Percentiles rank a stretch among this genome's conserved stretches.
These are phyloP conservation scores for Poecilia latipinna DNA, from an alignment of 2,113 vertebrate species.

Conservation along the genomic window DNA sequence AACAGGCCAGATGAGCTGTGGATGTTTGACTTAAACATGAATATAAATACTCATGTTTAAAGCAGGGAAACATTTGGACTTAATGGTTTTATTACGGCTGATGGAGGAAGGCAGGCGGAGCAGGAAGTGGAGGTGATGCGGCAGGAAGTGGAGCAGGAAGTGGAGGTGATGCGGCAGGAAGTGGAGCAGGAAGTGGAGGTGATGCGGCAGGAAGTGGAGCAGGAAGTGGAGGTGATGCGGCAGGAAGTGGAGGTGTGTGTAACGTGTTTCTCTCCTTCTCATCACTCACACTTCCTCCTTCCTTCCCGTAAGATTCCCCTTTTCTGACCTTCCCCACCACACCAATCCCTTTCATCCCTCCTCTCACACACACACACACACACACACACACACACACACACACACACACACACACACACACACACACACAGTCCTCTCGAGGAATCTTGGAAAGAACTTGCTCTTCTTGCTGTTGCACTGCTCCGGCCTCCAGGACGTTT, in stretches of 20 bases:
- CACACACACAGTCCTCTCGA: neutral
- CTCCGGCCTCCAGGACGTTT: neutral
- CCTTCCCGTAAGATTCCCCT: conserved; percentile 62
- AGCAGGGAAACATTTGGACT: no score
- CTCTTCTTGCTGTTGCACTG: neutral
- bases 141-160: no score
- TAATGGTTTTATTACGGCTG: no score
- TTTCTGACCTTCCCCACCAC: conserved; percentile 6
- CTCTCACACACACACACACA: conserved; percentile 10
- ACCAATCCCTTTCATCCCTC: neutral
- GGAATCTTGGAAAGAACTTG: conserved; percentile 13
- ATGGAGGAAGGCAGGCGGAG: no score
- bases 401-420: conserved; percentile 18
- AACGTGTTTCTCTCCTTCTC: conserved; percentile 38
- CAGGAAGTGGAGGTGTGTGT: neutral
- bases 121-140: no score
- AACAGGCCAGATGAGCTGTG: no score
- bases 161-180: no score
- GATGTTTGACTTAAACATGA: no score
- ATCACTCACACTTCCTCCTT: conserved; percentile 58
- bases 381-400: conserved; percentile 1
- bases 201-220: no score
- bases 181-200: no score
- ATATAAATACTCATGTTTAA: no score
- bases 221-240: neutral